phyloP scores from a whole-genome alignment of 2,888 invertebrate species.

The Girardia tigrina region DNA sequence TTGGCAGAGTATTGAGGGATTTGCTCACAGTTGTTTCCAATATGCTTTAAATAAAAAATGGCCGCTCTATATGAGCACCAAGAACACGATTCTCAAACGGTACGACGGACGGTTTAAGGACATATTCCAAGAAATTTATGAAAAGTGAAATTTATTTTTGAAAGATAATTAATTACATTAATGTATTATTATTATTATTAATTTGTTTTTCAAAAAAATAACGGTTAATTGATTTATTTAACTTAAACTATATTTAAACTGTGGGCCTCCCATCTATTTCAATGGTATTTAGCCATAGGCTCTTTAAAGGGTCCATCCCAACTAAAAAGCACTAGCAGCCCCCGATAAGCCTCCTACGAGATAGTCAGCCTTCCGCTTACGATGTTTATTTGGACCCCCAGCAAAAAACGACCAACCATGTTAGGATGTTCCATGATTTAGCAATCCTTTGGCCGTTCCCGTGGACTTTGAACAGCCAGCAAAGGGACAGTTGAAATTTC shows the following conservation, averaged over 20 bases:
- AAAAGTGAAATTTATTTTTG: constrained; percentile 55
- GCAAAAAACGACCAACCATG: too few species aligned
- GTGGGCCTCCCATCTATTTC: not conserved
- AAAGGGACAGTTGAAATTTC: too few species aligned
- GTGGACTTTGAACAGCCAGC: too few species aligned
- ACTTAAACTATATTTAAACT: not conserved
- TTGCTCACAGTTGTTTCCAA: constrained; percentile 76
- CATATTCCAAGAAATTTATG: constrained; percentile 73
- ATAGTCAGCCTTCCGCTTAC: too few species aligned
- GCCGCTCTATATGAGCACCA: constrained; percentile 77
- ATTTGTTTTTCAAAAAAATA: too few species aligned
- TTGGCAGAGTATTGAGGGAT: constrained; percentile 60
- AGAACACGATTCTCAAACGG: constrained; percentile 73
- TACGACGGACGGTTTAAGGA: constrained; percentile 82
- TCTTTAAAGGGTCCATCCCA: too few species aligned
- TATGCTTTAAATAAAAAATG: constrained; percentile 68
- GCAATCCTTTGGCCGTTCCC: too few species aligned
- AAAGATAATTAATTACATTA: not conserved
- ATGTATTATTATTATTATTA: not conserved
- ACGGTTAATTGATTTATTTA: too few species aligned
- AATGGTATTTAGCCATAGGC: not conserved
- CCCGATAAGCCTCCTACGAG: too few species aligned
- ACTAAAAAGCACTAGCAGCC: too few species aligned
- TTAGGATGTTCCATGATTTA: too few species aligned
- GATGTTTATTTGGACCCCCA: too few species aligned